Conservation (phyloP, 2,797 vertebrate species). For the Tenualosa ilisha region DNA sequence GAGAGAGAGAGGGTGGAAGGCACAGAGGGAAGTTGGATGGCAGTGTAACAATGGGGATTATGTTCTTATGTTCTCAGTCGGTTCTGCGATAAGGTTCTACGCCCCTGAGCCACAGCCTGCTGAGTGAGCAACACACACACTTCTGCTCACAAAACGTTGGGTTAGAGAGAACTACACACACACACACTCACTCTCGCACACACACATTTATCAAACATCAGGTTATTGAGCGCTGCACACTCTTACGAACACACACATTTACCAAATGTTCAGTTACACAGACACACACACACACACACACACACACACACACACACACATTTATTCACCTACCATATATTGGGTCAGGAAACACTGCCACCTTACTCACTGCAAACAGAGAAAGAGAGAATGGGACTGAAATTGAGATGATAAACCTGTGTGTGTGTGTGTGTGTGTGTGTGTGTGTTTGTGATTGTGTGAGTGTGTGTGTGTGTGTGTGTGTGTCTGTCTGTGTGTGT, state of each 20-base stretch:
- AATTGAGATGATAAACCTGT: background rate
- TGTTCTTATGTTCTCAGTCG: constrained; percentile 60
- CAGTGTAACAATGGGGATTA: constrained; percentile 68
- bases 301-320: constrained; percentile 19
- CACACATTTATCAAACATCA: background rate
- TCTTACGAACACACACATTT: background rate
- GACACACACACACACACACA: background rate
- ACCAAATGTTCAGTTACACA: background rate
- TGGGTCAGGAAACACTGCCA: background rate
- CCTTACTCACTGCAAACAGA: background rate
- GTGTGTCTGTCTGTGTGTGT: background rate
- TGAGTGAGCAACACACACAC: background rate
- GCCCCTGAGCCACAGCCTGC: background rate
- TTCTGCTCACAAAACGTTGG: too few species aligned
- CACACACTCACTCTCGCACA: background rate
- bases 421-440: constrained; percentile 13
- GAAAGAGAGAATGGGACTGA: background rate
- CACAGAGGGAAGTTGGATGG: constrained; percentile 33
- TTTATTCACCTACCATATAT: background rate
- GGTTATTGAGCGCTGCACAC: background rate
- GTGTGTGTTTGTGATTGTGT: background rate
- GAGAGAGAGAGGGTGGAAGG: background rate
- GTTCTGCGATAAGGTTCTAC: constrained; percentile 36
- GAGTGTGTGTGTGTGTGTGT: background rate
- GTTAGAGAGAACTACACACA: background rate